Percentiles rank a stretch among this genome's conserved stretches.
Conservation (phyloP, 2,888 invertebrate species). For the Atrina japonica region DNA sequence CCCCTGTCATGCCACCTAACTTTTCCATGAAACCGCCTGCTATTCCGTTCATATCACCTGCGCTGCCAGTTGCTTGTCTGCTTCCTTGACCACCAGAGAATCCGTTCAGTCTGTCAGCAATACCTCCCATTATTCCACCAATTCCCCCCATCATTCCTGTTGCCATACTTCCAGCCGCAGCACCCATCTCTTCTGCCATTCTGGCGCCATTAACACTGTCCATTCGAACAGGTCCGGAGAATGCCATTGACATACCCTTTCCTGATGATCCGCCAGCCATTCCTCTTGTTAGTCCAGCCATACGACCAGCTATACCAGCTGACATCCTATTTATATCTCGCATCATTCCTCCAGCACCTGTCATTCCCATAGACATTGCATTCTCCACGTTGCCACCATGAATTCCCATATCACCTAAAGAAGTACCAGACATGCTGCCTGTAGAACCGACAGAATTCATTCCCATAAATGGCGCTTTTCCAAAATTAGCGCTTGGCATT, state of each 20-base stretch:
- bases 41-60: too few species aligned
- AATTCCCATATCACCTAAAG: not conserved
- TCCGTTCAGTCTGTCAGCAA: too few species aligned
- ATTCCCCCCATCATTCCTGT: not conserved
- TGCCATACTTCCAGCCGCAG: not conserved
- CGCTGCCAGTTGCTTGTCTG: too few species aligned
- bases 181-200: too few species aligned
- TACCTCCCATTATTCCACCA: not conserved
- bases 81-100: too few species aligned
- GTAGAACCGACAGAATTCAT: not conserved
- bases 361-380: not conserved
- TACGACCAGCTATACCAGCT: not conserved
- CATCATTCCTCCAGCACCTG: not conserved
- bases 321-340: conserved; percentile 3
- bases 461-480: not conserved
- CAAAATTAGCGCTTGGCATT: too few species aligned
- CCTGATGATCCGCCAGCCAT: not conserved
- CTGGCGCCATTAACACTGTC: too few species aligned
- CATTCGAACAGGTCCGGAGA: too few species aligned
- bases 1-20: too few species aligned
- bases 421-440: conserved; percentile 4
- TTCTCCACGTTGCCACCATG: not conserved
- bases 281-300: not conserved
- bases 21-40: too few species aligned
- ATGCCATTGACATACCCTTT: too few species aligned